Conservation (phyloP, 2,113 vertebrate species). For the Neogobius melanostomus region DNA sequence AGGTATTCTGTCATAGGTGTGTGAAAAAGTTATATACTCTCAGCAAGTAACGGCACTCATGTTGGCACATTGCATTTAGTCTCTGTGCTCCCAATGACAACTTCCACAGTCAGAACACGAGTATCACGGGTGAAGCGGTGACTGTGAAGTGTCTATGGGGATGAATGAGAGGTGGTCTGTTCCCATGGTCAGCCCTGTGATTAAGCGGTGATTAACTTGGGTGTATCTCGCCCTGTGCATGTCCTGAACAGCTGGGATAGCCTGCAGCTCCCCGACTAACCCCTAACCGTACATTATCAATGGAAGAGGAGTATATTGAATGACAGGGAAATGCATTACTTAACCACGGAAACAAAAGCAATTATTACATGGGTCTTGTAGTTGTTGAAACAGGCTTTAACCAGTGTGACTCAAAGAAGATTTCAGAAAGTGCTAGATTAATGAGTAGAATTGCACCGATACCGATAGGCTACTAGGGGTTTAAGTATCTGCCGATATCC, state of each 20-base stretch:
- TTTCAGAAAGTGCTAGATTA: no score
- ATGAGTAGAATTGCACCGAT: no score
- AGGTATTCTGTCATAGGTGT: no score
- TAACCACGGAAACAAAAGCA: neutral
- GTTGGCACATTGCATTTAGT: neutral
- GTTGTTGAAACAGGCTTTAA: no score
- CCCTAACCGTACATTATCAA: neutral
- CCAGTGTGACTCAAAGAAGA: no score
- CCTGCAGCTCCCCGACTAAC: neutral
- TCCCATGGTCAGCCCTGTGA: neutral
- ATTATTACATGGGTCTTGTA: no score
- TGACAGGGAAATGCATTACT: constrained; percentile 36
- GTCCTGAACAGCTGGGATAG: neutral
- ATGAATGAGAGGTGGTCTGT: neutral
- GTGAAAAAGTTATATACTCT: no score
- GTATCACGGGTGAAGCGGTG: neutral
- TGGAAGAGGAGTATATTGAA: neutral
- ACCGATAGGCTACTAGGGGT: no score
- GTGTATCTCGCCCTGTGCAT: neutral
- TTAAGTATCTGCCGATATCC: no score
- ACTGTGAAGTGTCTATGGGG: neutral
- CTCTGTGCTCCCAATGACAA: neutral
- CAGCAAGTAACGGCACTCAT: no score
- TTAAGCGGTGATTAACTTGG: neutral
- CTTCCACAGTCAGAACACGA: neutral